Conservation (phyloP, 2,888 invertebrate genomes). For the Allygus modestus region DNA sequence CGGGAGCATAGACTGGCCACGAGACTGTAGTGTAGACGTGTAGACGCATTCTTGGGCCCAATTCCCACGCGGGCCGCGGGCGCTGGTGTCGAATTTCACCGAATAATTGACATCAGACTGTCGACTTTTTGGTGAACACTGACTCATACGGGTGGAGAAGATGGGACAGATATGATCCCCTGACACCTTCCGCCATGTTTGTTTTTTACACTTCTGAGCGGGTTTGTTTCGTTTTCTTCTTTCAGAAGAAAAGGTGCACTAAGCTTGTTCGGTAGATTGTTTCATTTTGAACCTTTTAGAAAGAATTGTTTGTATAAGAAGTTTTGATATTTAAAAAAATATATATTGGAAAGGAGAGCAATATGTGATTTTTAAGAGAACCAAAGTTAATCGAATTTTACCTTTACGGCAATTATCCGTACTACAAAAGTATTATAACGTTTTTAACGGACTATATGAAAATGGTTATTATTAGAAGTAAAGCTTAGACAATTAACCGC, state of each 20-base stretch:
- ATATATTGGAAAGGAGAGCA: too few species aligned
- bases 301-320: too few species aligned
- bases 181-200: conserved; percentile 17
- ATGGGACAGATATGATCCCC: conserved; percentile 6
- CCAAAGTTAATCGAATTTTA: too few species aligned
- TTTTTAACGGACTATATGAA: too few species aligned
- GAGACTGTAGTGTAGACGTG: not conserved
- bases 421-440: too few species aligned
- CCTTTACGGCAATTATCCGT: too few species aligned
- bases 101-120: conserved; percentile 55
- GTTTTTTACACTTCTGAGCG: conserved; percentile 6
- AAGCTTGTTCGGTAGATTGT: too few species aligned
- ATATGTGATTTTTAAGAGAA: too few species aligned
- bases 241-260: not conserved
- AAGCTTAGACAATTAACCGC: too few species aligned
- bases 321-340: too few species aligned
- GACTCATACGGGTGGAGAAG: conserved; percentile 4
- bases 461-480: too few species aligned
- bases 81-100: conserved; percentile 57
- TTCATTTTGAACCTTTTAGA: too few species aligned
- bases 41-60: conserved; percentile 27
- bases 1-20: not conserved
- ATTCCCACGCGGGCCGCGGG: conserved; percentile 49
- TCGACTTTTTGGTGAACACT: conserved; percentile 46
- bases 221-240: not conserved